Evolutionary conservation across 1,140 invertebrate species (phyloP), one percentile per base, ranked within the genome.

Genomic region (Harlomillsia oculata): DNA sequence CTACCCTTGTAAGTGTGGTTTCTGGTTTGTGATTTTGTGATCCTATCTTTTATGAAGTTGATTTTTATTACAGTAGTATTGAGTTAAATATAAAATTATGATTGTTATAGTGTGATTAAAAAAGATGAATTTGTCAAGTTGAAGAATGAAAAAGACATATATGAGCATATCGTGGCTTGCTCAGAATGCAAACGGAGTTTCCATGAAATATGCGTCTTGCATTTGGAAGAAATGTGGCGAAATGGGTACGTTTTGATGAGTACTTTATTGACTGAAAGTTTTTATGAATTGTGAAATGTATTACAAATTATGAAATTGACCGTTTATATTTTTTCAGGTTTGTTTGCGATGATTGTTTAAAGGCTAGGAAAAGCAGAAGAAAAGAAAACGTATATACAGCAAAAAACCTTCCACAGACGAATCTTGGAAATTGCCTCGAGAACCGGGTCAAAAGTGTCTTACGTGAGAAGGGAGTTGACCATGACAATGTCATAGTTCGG

Each of bases 401-500:
- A 28, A 8, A 51, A 26, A 0, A 36, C 16, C 14, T 60, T 34
- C 9, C n/a, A 4, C 14, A 3, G 13, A 56, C 39, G 3, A 2
- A 26, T 2, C 18, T 98, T 54, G 90, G 91, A 59, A 85, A 85
- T 37, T 97, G 94, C 72, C 90, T 99, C 64, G 97, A 99, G 75
- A 94, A 89, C 46, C 79, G 95, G 59, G 93, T 99, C 0, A 99
- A 99, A 73, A 91, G 89, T 70, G 98, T 92, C 73, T 75, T 99
- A 23, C 92, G 92, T 74, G 96, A 95, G 71, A 97, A 97, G 73
- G 88, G 90, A 75, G 85, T 86, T 34, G 85, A 89, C 50, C 90
- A 91, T 53, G 93, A 92, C 14, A 94, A 98, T 69, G 95, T 99
- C 14, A 85, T 86, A 60, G 97, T 99, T 64, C 82, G 96, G 60